Evolutionary conservation across 2,888 invertebrate species (phyloP).

Genomic region (Diloba caeruleocephala): DNA sequence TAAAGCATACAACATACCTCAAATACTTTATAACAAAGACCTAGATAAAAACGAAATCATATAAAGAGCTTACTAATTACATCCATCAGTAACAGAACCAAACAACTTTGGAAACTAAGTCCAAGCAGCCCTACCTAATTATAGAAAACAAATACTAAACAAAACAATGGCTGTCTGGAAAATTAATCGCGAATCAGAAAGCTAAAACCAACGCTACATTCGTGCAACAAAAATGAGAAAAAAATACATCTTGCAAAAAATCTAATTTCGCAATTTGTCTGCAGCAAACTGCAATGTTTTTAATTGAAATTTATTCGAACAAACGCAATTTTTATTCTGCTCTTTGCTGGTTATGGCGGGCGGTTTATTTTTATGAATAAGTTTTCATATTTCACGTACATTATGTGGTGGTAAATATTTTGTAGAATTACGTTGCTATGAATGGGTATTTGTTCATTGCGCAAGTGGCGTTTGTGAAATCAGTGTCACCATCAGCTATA

Average conservation of each 20-base stretch:
- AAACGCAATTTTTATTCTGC: slow-evolving; percentile 21
- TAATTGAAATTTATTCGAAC: slow-evolving; percentile 55
- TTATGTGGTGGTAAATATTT: slow-evolving; percentile 4
- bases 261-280: slow-evolving; percentile 40
- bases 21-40: too few species aligned
- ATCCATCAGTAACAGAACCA: too few species aligned
- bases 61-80: too few species aligned
- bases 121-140: not conserved
- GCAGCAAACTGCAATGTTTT: slow-evolving; percentile 49
- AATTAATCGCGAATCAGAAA: slow-evolving; percentile 14
- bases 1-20: too few species aligned
- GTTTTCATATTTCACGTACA: slow-evolving; percentile 17
- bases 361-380: slow-evolving; percentile 33
- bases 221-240: not conserved
- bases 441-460: slow-evolving; percentile 2
- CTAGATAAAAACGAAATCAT: too few species aligned
- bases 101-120: too few species aligned
- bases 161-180: slow-evolving; percentile 2
- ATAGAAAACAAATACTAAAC: not conserved
- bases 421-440: slow-evolving; percentile 1
- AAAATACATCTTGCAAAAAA: slow-evolving; percentile 11
- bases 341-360: slow-evolving; percentile 5
- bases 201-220: not conserved
- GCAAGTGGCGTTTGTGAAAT: slow-evolving; percentile 10
- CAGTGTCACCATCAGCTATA: too few species aligned